phyloP scores from a whole-genome alignment of 2,888 invertebrate species.

The Patella ulyssiponensis region DNA sequence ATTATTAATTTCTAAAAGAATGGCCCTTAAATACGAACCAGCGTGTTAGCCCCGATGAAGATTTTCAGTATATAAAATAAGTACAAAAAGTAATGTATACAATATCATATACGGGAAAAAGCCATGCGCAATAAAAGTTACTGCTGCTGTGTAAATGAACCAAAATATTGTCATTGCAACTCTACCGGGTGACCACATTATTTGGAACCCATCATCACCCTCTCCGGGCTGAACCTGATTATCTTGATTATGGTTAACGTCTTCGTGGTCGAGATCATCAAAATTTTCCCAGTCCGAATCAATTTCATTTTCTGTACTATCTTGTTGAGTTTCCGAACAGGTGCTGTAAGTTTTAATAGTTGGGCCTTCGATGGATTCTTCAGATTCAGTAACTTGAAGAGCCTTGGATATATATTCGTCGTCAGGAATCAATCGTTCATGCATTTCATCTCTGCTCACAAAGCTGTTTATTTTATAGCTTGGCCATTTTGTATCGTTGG shows the following conservation, averaged over 20 bases:
- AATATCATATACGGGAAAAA: conserved; percentile 47
- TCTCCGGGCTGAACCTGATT: background rate
- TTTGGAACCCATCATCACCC: background rate
- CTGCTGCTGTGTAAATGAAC: conserved; percentile 45
- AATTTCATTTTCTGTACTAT: background rate
- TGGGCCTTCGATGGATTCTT: background rate
- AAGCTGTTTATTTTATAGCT: background rate
- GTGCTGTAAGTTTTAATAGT: background rate
- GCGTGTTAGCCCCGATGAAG: background rate
- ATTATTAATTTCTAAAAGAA: no score
- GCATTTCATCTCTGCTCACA: background rate
- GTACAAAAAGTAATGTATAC: conserved; percentile 44
- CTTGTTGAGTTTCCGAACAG: background rate
- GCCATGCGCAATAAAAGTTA: conserved; percentile 42
- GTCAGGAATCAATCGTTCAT: background rate
- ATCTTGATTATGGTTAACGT: background rate
- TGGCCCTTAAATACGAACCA: no score
- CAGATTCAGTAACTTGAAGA: background rate
- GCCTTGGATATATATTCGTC: background rate
- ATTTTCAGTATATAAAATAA: conserved; percentile 23
- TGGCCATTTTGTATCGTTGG: no score
- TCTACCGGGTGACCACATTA: conserved; percentile 20
- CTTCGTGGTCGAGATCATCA: background rate
- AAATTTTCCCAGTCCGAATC: conserved; percentile 1
- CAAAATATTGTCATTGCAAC: conserved; percentile 42